Conservation (phyloP, 2,888 invertebrate species). For the Lamellibrachia satsuma region DNA sequence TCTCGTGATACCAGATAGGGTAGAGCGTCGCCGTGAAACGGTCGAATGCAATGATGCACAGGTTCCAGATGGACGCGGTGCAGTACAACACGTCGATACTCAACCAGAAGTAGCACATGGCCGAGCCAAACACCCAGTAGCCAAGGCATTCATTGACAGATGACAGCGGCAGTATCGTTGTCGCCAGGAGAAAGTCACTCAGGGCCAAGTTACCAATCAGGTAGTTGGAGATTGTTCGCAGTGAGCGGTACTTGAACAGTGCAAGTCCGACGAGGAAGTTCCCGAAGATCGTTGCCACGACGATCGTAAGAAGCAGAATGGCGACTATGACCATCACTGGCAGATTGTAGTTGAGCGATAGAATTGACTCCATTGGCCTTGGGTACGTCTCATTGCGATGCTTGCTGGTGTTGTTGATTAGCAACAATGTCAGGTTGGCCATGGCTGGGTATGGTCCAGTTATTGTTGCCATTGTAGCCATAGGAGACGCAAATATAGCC, state of each 20-base stretch:
- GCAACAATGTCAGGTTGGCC: background rate
- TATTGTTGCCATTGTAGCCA: background rate
- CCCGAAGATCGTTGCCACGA: slow-evolving; percentile 61
- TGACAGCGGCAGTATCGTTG: slow-evolving; percentile 64
- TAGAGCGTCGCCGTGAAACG: slow-evolving; percentile 65
- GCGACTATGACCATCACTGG: slow-evolving; percentile 50
- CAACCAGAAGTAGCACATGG: slow-evolving; percentile 67
- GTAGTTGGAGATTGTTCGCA: slow-evolving; percentile 65
- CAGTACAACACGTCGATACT: slow-evolving; percentile 66
- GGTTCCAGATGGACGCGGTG: slow-evolving; percentile 66
- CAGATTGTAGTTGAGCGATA: slow-evolving; percentile 36
- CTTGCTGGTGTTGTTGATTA: background rate
- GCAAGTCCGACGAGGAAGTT: slow-evolving; percentile 62
- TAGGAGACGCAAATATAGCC: background rate
- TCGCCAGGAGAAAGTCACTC: slow-evolving; percentile 63
- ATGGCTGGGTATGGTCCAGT: background rate
- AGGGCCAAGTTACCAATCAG: slow-evolving; percentile 65
- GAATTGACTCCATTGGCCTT: background rate
- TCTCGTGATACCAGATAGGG: slow-evolving; percentile 64
- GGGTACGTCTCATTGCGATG: background rate
- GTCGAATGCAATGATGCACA: slow-evolving; percentile 65
- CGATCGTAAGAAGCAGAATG: slow-evolving; percentile 55
- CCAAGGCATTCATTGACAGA: slow-evolving; percentile 61
- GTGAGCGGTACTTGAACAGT: slow-evolving; percentile 51
- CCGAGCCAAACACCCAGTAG: slow-evolving; percentile 63